These are phyloP conservation scores for Tragelaphus oryx DNA, from an alignment of 2,797 vertebrate species.

Conservation along the genomic window DNA sequence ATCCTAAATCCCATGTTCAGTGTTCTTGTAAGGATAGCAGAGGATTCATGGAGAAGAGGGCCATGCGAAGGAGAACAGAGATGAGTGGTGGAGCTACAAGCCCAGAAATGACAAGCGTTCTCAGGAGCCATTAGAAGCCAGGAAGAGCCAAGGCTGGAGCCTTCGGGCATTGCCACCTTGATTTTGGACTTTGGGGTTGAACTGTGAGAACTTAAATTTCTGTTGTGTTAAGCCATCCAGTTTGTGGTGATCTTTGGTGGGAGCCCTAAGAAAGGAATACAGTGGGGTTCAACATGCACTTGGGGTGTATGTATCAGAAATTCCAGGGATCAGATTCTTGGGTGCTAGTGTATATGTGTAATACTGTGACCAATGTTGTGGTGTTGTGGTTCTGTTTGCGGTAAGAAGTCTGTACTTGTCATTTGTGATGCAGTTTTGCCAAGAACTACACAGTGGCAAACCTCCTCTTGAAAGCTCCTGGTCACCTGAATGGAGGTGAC, in stretches of 20 bases:
- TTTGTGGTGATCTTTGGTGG: neutral
- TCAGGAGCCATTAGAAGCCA: neutral
- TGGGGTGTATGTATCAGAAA: neutral
- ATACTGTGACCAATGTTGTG: neutral
- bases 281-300: neutral
- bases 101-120: neutral
- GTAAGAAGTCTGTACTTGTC: slow-evolving; percentile 38
- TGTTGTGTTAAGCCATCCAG: neutral
- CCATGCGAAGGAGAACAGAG: neutral
- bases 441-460: slow-evolving; percentile 59
- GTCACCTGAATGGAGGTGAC: slow-evolving; percentile 46
- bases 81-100: neutral
- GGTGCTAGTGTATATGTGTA: neutral
- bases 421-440: slow-evolving; percentile 62
- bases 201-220: neutral
- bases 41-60: neutral
- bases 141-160: neutral
- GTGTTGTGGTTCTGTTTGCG: neutral
- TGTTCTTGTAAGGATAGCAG: neutral
- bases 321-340: neutral
- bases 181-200: neutral
- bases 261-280: neutral
- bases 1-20: neutral
- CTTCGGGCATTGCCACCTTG: neutral
- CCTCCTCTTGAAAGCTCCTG: slow-evolving; percentile 58